Evolutionary conservation across 2,797 vertebrate genomes (phyloP).

Genomic region (Enteromius mattozi): DNA sequence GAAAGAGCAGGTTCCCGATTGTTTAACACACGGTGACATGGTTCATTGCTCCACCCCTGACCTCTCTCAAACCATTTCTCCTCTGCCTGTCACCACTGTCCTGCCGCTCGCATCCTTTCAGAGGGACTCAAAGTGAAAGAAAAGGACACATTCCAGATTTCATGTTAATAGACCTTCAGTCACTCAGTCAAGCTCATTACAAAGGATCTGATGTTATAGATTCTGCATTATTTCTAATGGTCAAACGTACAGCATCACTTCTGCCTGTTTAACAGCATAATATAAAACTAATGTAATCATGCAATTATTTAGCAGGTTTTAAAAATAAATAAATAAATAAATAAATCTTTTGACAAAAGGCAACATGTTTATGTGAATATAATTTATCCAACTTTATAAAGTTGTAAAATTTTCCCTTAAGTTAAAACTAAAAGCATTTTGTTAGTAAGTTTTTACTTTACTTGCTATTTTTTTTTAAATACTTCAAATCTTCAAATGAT

Average conservation of each 20-base stretch:
- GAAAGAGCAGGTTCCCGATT: conserved; percentile 37
- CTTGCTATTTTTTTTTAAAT: too few species aligned
- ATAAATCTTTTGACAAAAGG: too few species aligned
- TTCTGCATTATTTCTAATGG: not conserved
- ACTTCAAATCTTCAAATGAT: too few species aligned
- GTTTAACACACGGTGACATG: conserved; percentile 33
- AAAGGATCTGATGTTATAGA: not conserved
- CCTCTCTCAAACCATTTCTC: conserved; percentile 26
- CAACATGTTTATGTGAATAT: too few species aligned
- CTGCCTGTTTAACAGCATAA: not conserved
- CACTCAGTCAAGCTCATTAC: not conserved
- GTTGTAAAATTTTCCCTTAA: not conserved
- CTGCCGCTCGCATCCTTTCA: not conserved
- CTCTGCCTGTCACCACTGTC: conserved; percentile 14
- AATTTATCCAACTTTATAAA: too few species aligned
- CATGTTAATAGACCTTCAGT: not conserved
- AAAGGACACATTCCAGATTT: conserved; percentile 8
- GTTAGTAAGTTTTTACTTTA: not conserved
- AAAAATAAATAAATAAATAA: too few species aligned
- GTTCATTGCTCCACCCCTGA: conserved; percentile 35
- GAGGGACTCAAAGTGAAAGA: not conserved
- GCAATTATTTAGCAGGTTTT: too few species aligned
- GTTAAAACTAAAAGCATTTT: not conserved
- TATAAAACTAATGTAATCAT: not conserved
- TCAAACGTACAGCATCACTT: not conserved